phyloP scores from a whole-genome alignment of 2,113 vertebrate species.

The Butorides virescens region DNA sequence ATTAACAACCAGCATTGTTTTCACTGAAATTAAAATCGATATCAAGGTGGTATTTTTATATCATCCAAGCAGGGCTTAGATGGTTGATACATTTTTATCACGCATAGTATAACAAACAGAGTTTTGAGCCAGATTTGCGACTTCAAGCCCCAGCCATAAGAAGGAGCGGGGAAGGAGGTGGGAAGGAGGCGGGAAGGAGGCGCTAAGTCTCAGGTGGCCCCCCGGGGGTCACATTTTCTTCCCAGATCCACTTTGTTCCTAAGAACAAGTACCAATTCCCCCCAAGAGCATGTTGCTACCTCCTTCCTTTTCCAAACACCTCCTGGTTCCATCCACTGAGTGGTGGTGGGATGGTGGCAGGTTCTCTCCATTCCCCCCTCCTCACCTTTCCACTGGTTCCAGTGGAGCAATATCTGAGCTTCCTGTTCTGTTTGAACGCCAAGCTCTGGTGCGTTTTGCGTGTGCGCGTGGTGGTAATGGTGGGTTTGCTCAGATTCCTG shows the following conservation, averaged over 20 bases:
- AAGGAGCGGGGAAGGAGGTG: not conserved
- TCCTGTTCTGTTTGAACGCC: not conserved
- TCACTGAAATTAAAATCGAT: not conserved
- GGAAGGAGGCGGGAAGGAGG: not conserved
- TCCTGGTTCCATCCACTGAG: not conserved
- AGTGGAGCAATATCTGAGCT: not conserved
- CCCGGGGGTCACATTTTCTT: not conserved
- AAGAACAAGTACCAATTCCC: not conserved
- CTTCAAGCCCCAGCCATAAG: not conserved
- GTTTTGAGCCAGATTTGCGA: not conserved
- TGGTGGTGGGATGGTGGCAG: not conserved
- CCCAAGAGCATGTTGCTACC: not conserved
- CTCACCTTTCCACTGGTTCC: not conserved
- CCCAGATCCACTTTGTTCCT: not conserved
- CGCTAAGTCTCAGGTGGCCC: not conserved
- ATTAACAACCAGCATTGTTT: not conserved
- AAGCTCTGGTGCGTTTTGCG: not conserved
- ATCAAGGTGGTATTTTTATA: not conserved
- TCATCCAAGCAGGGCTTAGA: not conserved
- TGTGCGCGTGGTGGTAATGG: not conserved
- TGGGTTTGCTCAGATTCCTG: not conserved
- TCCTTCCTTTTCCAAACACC: not conserved
- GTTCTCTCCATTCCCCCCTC: not conserved
- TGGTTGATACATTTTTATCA: not conserved
- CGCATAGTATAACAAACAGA: not conserved